Evolutionary conservation across 2,113 vertebrate species (phyloP), one percentile per base, ranked within the genome.

Genomic region (Centropus unirufus): DNA sequence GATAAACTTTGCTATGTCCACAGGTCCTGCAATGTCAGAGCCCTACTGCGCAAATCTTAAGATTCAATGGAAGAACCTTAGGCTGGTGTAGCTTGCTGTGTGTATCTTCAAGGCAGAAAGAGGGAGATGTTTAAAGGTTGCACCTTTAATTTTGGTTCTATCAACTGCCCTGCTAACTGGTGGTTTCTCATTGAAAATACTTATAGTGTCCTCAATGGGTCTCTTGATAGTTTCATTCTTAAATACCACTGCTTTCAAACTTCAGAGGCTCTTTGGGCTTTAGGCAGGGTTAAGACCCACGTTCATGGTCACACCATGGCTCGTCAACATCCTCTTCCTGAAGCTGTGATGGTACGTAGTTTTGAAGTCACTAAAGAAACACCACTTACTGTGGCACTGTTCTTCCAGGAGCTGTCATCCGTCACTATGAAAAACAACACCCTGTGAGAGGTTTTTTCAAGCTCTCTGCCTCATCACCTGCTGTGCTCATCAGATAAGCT

Each of bases 321-420:
- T 54, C 0, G 3, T 46, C 1, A 1, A 52, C 36, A 23, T 86
- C 21, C 8, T 59, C 12, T 42, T 91, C 57, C 17, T 73, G 14
- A 70, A 76, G 77, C 39, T 26, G 32, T 74, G 32, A 20, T 62
- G 14, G 16, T 44, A 21, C 27, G 13, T n/a, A 75, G 61, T 22
- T 44, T 68, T 72, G 54, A 81, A 75, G 19, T 64, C 27, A 34
- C 39, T 69, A 67, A 67, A 78, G n/a, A 68, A 67, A 47, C n/a
- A 77, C 32, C 18, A 55, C 42, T 91, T 57, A 92, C 44, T 0
- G 0, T 11, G 34, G 27, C 14, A 1, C 55, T 95, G n/a, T 61
- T 95, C 51, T 76, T 39, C 52, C 83, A 97, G 96, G 85, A 96
- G 66, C 1, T 72, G 20, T 55, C 15, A 55, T 68, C 66, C 36